These are phyloP conservation scores for Podargus strigoides DNA, from an alignment of 2,797 vertebrate species.

Conservation along the genomic window DNA sequence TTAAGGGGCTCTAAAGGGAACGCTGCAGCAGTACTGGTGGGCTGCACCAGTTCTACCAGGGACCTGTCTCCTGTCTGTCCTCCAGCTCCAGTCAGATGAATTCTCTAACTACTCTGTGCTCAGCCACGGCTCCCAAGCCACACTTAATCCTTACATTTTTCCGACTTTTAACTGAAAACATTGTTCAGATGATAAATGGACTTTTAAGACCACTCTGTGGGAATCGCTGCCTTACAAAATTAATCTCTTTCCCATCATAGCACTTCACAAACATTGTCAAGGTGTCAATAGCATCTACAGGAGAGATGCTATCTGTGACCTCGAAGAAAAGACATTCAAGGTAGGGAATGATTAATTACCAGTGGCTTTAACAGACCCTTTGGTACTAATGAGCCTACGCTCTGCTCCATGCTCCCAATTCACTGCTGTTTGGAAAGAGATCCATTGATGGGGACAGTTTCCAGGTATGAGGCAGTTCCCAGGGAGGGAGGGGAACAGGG, in stretches of 20 bases:
- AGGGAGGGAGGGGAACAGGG: conserved; percentile 50
- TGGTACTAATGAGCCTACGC: neutral
- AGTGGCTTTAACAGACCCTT: neutral
- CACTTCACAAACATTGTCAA: neutral
- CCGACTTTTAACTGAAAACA: neutral
- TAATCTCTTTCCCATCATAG: neutral
- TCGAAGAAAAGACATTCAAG: neutral
- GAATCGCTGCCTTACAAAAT: neutral
- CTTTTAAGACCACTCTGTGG: neutral
- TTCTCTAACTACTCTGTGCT: neutral
- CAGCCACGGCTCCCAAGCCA: neutral
- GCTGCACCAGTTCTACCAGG: neutral
- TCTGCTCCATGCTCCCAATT: neutral
- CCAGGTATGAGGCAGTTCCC: conserved; percentile 31
- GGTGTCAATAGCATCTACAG: neutral
- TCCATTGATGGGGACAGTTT: neutral
- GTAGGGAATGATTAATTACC: neutral
- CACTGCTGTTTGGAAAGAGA: conserved; percentile 7
- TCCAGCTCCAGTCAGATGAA: neutral
- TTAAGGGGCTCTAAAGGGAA: neutral
- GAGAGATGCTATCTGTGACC: neutral
- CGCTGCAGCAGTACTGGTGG: neutral
- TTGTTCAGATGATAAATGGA: neutral
- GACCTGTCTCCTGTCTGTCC: neutral
- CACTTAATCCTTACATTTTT: neutral